Evolutionary conservation across 92 coral and sea anemone genomes (phyloP), one percentile per base, ranked within the genome.

Genomic region (Epizoanthus illoricatus): DNA sequence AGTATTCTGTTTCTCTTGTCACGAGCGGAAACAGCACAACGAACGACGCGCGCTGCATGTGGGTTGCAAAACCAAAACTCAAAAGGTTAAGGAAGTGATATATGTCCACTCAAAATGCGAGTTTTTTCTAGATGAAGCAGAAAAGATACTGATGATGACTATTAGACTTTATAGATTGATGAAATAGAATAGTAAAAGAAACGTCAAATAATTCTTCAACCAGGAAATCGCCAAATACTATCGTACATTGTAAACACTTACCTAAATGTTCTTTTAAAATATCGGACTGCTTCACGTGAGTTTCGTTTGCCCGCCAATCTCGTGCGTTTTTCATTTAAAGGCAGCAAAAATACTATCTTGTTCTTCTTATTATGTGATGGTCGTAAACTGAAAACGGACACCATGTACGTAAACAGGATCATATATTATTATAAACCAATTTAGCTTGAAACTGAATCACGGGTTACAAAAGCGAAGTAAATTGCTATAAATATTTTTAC

Each of bases 231-330:
- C 7, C 33, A 5, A 42, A 5, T 21, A 15, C 20, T 18, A 75
- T 40, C 5, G 4, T 13, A n/a, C 43, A n/a, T 41, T 75, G 15
- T 76, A 69, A 40, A 69, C 61, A 5, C 59, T 68, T 12, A 61
- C 69, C 20, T 17, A 65, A 41, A 33, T 39, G 75, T 66, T 5
- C 7, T 74, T 65, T n/a, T 74, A 49, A 83, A 87, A 49, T 85
- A 85, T 87, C 43, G 80, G 87, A 67, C 69, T n/a, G 54, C 1
- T 56, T 5, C 39, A 52, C 23, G 13, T 64, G 16, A 6, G 42
- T 60, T 21, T 41, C 65, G 65, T 66, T 42, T 42, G 28, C 57
- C 60, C 15, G 21, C 17, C 7, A 52, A 55, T 56, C 49, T 74
- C 80, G 80, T 65, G 80, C 65, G 66, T 66, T 74, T 74, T 74